These are phyloP conservation scores for Microlaimidae sp. DNA, from an alignment of 2,888 invertebrate species.

Conservation along the genomic window DNA sequence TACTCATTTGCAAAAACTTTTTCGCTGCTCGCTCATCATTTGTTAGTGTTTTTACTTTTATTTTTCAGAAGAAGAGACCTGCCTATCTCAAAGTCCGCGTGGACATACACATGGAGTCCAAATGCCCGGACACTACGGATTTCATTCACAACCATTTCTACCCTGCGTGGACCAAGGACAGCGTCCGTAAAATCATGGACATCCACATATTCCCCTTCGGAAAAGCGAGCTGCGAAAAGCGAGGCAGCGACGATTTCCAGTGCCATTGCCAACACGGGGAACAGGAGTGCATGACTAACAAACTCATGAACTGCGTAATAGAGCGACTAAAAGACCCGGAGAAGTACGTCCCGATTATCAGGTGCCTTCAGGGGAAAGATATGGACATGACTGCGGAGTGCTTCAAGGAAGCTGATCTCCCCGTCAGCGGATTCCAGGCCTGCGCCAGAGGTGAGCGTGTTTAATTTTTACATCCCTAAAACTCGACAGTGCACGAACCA, in stretches of 20 bases:
- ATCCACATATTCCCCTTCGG: constrained; percentile 30
- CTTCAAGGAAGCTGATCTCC: constrained; percentile 3
- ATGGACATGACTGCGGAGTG: constrained; percentile 14
- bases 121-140: constrained; percentile 32
- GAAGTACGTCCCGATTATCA: constrained; percentile 22
- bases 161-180: constrained; percentile 22
- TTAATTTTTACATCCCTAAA: too few relatives aligned
- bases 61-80: too few relatives aligned
- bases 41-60: too few relatives aligned
- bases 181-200: constrained; percentile 23
- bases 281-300: constrained; percentile 28
- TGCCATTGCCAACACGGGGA: constrained; percentile 32
- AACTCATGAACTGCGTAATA: constrained; percentile 33
- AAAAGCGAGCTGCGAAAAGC: constrained; percentile 27
- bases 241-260: constrained; percentile 22
- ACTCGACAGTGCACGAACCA: too few relatives aligned
- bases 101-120: constrained; percentile 32
- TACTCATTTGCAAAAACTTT: too few relatives aligned
- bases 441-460: too few relatives aligned
- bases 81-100: constrained; percentile 19
- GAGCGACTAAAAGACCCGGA: constrained; percentile 23
- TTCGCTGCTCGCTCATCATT: too few relatives aligned
- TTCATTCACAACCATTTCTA: constrained; percentile 26
- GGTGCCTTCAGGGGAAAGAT: constrained; percentile 21
- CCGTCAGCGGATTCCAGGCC: too few relatives aligned